Conservation (phyloP, 92 coral and sea anemone genomes). For the Siderastrea siderea region DNA sequence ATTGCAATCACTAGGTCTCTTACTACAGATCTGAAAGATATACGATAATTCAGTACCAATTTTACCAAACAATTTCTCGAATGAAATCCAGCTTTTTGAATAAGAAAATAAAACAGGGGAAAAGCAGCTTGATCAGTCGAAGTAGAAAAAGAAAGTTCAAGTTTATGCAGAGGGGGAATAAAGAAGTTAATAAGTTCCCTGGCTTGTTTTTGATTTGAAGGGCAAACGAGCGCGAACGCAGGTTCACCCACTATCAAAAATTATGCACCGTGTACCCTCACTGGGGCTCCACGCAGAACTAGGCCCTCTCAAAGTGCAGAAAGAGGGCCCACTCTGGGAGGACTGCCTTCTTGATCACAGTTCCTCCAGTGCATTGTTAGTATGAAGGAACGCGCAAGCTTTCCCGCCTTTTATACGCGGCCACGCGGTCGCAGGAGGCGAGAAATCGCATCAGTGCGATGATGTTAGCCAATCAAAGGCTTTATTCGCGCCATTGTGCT, state of each 20-base stretch:
- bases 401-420: constrained; percentile 72
- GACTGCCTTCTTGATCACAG: constrained; percentile 97
- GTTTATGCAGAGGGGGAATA: too few species aligned
- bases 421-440: constrained; percentile 26
- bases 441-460: constrained; percentile 37
- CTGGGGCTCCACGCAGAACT: constrained; percentile 81
- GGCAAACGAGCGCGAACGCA: constrained; percentile 98
- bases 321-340: constrained; percentile 78
- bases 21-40: too few species aligned
- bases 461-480: constrained; percentile 39
- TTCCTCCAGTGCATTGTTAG: constrained; percentile 93
- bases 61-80: too few species aligned
- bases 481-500: constrained; percentile 26
- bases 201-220: constrained; percentile 26
- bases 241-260: constrained; percentile 92
- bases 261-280: constrained; percentile 91
- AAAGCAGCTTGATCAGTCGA: not conserved
- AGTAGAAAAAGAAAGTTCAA: not conserved
- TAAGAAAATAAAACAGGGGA: not conserved
- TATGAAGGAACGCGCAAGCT: constrained; percentile 65
- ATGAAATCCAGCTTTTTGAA: not conserved
- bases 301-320: constrained; percentile 76
- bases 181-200: not conserved
- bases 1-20: too few species aligned
- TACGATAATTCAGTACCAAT: too few species aligned